phyloP scores from a whole-genome alignment of 2,888 invertebrate species.

The Drosophila aldrichi region DNA sequence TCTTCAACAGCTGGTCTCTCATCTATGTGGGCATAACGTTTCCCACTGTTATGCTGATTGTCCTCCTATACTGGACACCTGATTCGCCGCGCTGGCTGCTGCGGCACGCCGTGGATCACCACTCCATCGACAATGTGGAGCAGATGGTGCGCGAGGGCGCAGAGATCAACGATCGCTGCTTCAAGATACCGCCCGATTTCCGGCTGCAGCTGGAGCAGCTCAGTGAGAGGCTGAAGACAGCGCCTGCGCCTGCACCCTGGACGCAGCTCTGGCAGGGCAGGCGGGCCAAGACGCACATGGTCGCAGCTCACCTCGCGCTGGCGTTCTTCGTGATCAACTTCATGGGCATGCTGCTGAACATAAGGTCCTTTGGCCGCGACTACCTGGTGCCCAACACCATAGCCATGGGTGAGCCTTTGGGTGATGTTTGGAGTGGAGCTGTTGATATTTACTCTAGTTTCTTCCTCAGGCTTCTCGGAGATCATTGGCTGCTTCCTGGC shows the following conservation, averaged over 20 bases:
- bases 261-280: conserved; percentile 82
- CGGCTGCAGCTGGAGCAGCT: conserved; percentile 78
- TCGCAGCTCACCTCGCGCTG: conserved; percentile 84
- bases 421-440: too few species aligned
- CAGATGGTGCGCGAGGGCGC: conserved; percentile 83
- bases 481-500: conserved; percentile 85
- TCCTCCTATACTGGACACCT: conserved; percentile 85
- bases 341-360: conserved; percentile 86
- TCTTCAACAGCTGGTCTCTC: conserved; percentile 84
- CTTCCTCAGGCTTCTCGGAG: conserved; percentile 83
- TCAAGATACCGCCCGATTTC: conserved; percentile 82
- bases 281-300: conserved; percentile 81
- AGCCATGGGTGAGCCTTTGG: conserved; percentile 82
- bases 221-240: conserved; percentile 71
- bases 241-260: conserved; percentile 81
- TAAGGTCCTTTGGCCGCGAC: conserved; percentile 85
- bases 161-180: conserved; percentile 82
- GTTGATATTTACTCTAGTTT: background rate
- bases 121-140: conserved; percentile 81
- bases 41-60: conserved; percentile 84
- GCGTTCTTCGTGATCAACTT: conserved; percentile 84
- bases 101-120: conserved; percentile 76
- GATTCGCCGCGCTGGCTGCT: conserved; percentile 86
- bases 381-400: conserved; percentile 84
- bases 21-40: conserved; percentile 85